phyloP scores from a whole-genome alignment of 2,797 vertebrate genomes.

The Ceyx erithaca region DNA sequence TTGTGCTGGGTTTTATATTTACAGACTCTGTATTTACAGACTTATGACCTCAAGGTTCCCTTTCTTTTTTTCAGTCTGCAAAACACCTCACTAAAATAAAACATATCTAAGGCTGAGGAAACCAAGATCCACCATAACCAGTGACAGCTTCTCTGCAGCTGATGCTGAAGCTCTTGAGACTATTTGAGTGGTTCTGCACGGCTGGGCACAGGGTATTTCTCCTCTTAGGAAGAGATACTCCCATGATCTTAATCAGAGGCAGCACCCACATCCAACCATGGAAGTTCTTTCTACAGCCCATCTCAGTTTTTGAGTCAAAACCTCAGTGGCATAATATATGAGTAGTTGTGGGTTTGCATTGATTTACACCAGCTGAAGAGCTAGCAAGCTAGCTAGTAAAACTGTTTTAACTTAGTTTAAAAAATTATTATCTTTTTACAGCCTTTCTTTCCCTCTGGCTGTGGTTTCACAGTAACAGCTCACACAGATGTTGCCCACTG shows the following conservation, averaged over 20 bases:
- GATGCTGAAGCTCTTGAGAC: neutral
- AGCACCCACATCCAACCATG: neutral
- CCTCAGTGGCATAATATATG: neutral
- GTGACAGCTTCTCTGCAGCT: neutral
- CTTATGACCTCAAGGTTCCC: neutral
- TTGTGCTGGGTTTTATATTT: neutral
- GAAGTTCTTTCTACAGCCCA: neutral
- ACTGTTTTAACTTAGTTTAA: neutral
- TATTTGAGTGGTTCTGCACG: neutral
- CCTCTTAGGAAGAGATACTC: neutral
- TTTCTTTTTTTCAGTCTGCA: neutral
- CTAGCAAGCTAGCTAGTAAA: neutral
- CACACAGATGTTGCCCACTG: neutral
- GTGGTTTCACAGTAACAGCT: neutral
- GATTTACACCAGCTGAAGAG: slow-evolving; percentile 1
- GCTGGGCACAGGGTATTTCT: neutral
- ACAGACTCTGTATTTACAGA: neutral
- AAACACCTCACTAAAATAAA: neutral
- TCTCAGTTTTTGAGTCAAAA: neutral
- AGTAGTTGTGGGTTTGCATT: neutral
- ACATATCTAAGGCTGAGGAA: neutral
- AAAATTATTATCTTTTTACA: neutral
- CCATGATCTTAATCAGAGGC: neutral
- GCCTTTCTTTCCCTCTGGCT: neutral
- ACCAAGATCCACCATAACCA: neutral